Conservation (phyloP, 2,113 vertebrate species). For the Chaetops frenatus region DNA sequence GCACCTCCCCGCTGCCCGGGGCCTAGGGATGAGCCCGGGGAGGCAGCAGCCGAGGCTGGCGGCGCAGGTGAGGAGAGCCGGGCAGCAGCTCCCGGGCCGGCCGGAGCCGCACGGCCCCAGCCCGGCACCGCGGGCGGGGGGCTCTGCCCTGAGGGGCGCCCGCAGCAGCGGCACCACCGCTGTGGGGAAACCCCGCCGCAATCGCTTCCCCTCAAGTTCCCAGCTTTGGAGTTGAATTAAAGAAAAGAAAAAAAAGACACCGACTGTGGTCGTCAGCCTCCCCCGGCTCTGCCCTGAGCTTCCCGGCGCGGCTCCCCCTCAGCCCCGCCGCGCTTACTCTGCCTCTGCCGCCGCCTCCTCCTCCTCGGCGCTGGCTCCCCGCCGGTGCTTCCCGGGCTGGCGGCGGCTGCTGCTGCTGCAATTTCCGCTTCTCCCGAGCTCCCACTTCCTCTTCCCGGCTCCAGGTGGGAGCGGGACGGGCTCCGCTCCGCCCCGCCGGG, state of each 20-base stretch:
- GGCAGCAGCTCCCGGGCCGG: background rate
- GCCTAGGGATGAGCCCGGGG: background rate
- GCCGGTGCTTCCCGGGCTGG: background rate
- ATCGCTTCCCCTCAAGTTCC: background rate
- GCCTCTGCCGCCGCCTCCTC: background rate
- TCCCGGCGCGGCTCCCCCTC: background rate
- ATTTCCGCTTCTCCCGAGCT: constrained; percentile 72
- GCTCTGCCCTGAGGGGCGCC: background rate
- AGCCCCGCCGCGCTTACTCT: background rate
- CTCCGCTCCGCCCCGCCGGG: background rate
- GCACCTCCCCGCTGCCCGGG: background rate
- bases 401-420: constrained; percentile 48
- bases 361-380: background rate
- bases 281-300: background rate
- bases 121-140: no score
- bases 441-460: constrained; percentile 67
- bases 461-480: constrained; percentile 27
- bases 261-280: no score
- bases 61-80: background rate
- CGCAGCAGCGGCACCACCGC: background rate
- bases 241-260: no score
- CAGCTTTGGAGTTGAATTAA: background rate
- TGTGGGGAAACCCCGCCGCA: background rate
- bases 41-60: background rate
- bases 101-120: background rate